Conservation (phyloP, 2,888 invertebrate genomes). For the Mythimna pallens region DNA sequence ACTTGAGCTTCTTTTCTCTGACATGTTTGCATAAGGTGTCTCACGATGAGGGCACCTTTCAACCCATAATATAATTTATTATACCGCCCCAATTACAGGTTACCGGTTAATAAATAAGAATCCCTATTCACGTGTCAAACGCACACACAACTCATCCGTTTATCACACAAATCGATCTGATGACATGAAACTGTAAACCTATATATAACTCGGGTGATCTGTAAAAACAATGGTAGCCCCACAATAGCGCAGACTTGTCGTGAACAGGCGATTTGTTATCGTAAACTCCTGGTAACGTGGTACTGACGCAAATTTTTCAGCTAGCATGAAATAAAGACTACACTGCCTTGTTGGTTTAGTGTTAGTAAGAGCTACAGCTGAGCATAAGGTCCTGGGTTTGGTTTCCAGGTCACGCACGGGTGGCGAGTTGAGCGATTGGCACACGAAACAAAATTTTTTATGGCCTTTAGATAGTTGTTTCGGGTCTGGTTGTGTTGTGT, state of each 20-base stretch:
- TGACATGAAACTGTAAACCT: slow-evolving; percentile 24
- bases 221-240: slow-evolving; percentile 37
- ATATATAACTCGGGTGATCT: slow-evolving; percentile 14
- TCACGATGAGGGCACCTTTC: not conserved
- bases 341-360: no score
- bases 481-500: no score
- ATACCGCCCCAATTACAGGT: slow-evolving; percentile 40
- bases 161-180: slow-evolving; percentile 27
- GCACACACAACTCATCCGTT: slow-evolving; percentile 19
- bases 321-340: not conserved
- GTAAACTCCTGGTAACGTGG: slow-evolving; percentile 8
- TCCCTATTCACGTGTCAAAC: slow-evolving; percentile 20
- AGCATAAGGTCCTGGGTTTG: no score
- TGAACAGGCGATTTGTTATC: slow-evolving; percentile 1
- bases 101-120: slow-evolving; percentile 32
- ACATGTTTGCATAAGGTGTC: not conserved
- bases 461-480: no score
- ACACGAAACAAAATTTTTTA: no score
- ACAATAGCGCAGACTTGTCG: slow-evolving; percentile 4
- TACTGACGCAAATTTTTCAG: not conserved
- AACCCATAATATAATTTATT: slow-evolving; percentile 18
- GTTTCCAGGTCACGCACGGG: no score
- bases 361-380: no score
- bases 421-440: no score
- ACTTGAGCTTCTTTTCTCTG: not conserved